Conservation (phyloP, 2,113 vertebrate species). For the Cathartes aura region DNA sequence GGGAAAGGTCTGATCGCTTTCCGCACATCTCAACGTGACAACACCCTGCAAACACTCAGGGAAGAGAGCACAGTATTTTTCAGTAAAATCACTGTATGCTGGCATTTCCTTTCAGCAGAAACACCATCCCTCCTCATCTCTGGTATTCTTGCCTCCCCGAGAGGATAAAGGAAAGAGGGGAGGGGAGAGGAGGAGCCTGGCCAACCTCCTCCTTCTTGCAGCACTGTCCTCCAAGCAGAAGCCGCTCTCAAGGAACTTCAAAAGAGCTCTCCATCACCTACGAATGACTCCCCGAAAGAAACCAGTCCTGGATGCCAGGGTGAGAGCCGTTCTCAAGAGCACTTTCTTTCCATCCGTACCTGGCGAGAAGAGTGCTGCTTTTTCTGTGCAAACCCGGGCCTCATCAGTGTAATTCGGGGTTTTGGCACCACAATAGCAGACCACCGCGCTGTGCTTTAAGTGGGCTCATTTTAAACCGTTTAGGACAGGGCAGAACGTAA, state of each 20-base stretch:
- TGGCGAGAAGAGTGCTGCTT: background rate
- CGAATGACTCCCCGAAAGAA: background rate
- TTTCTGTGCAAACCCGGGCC: background rate
- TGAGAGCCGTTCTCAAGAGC: background rate
- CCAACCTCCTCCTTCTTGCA: background rate
- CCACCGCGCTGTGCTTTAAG: background rate
- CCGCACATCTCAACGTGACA: background rate
- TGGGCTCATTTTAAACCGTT: background rate
- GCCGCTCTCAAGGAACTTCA: background rate
- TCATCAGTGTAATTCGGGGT: background rate
- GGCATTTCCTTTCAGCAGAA: background rate
- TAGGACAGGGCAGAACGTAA: background rate
- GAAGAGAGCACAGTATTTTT: background rate
- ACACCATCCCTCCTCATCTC: background rate
- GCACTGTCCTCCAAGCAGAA: background rate
- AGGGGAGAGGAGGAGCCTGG: background rate
- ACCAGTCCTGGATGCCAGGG: background rate
- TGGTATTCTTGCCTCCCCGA: background rate
- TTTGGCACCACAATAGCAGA: background rate
- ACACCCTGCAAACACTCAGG: background rate
- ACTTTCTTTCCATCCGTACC: background rate
- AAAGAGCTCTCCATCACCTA: background rate
- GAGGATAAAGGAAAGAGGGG: background rate
- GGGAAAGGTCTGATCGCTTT: background rate
- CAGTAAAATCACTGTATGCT: background rate